Evolutionary conservation across 2,888 invertebrate species (phyloP).

Genomic region (Chesias legatella): DNA sequence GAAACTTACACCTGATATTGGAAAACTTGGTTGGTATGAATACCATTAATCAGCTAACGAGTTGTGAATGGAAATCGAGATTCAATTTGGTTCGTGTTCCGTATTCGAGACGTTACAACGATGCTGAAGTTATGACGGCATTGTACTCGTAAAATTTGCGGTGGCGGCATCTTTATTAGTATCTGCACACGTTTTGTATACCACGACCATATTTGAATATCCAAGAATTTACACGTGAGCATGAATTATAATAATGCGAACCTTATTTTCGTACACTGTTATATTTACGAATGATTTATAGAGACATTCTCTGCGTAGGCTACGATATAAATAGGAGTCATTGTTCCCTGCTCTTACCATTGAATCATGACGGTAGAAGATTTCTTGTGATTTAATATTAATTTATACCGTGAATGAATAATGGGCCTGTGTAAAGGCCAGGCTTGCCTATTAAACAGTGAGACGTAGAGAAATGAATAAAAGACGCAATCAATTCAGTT

Average conservation of each 20-base stretch:
- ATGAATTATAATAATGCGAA: no score
- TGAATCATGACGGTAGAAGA: slow-evolving; percentile 27
- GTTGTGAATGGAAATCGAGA: slow-evolving; percentile 42
- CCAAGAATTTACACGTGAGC: no score
- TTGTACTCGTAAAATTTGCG: slow-evolving; percentile 14
- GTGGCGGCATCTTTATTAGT: slow-evolving; percentile 14
- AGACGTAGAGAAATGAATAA: slow-evolving; percentile 35
- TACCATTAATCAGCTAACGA: slow-evolving; percentile 53
- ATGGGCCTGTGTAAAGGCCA: slow-evolving; percentile 32
- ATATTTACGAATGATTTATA: no score
- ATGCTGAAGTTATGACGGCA: slow-evolving; percentile 15
- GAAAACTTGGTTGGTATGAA: slow-evolving; percentile 36
- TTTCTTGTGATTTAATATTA: slow-evolving; percentile 34
- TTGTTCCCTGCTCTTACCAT: slow-evolving; percentile 10
- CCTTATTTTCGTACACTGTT: no score
- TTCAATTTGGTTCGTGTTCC: slow-evolving; percentile 39
- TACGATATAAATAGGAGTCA: slow-evolving; percentile 12
- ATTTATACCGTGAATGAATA: slow-evolving; percentile 35
- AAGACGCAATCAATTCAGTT: slow-evolving; percentile 38
- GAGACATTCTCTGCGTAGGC: slow-evolving; percentile 6
- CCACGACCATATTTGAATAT: not conserved
- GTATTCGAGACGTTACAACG: slow-evolving; percentile 25
- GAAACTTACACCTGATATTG: slow-evolving; percentile 42
- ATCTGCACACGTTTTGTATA: slow-evolving; percentile 1
- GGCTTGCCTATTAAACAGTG: slow-evolving; percentile 35